Evolutionary conservation across 1,140 invertebrate species (phyloP).

Genomic region (Pseudomyrmex dendroicus): DNA sequence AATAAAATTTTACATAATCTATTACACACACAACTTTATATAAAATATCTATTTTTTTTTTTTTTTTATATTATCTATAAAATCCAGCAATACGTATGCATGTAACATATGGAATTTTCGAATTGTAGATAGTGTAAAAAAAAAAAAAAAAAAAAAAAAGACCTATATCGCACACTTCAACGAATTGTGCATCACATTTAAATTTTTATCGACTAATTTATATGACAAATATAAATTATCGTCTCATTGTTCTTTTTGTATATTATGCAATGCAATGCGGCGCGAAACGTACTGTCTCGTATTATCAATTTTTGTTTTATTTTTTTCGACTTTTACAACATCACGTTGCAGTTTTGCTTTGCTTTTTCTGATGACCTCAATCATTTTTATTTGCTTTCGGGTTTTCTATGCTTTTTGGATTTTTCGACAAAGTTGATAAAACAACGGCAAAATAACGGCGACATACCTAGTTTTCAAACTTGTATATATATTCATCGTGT

Average conservation of each 20-base stretch:
- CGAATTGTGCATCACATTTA: conserved; percentile 5
- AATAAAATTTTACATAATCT: neutral
- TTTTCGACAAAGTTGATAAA: neutral
- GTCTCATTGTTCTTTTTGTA: conserved; percentile 21
- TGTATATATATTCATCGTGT: neutral
- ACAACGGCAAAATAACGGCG: too few species aligned
- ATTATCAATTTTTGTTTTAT: too few species aligned
- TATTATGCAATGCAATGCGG: conserved; percentile 16
- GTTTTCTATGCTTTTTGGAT: neutral
- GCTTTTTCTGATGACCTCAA: neutral
- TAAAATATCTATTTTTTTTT: too few species aligned
- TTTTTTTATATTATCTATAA: too few species aligned
- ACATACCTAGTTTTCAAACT: too few species aligned
- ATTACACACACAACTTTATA: too few species aligned
- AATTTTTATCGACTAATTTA: conserved; percentile 43
- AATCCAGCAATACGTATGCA: neutral
- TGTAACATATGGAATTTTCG: conserved; percentile 22
- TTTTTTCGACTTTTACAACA: too few species aligned
- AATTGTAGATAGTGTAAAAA: conserved; percentile 12
- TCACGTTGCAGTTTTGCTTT: neutral
- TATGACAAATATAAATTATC: conserved; percentile 30
- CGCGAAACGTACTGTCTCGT: neutral
- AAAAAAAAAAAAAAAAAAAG: neutral
- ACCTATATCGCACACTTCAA: neutral
- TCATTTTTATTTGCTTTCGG: neutral